Percentiles rank a stretch among this genome's conserved stretches.
phyloP scores from a whole-genome alignment of 2,113 vertebrate genomes.

The Triplophysa siluroides region DNA sequence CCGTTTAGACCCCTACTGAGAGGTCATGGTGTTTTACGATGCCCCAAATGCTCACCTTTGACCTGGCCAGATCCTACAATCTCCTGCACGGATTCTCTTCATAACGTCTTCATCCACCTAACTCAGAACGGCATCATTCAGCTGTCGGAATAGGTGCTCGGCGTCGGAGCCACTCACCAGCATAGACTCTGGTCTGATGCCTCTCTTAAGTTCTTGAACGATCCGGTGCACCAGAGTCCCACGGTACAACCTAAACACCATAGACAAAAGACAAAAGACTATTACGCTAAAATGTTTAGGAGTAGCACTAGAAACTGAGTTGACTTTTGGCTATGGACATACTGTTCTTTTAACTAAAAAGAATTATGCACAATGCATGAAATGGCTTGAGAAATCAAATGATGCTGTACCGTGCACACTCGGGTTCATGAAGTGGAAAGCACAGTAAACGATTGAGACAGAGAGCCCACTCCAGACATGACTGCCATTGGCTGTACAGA shows the following conservation, averaged over 20 bases:
- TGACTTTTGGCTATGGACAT: neutral
- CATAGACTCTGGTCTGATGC: no score
- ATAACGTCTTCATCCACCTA: no score
- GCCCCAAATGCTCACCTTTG: no score
- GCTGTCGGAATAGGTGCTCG: no score
- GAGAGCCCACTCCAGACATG: slow-evolving; percentile 77
- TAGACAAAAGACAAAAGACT: neutral
- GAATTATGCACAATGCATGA: neutral
- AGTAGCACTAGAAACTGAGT: neutral
- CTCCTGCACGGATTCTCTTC: no score
- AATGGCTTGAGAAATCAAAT: neutral
- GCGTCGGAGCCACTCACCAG: no score
- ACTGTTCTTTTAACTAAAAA: no score
- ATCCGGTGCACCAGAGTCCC: slow-evolving; percentile 80
- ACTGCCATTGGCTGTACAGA: slow-evolving; percentile 86
- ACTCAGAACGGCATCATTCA: no score
- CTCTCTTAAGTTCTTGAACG: slow-evolving; percentile 64
- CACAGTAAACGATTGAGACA: slow-evolving; percentile 83
- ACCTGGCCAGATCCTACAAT: no score
- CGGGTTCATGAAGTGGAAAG: slow-evolving; percentile 77
- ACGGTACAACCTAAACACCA: slow-evolving; percentile 73
- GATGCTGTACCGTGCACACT: slow-evolving; percentile 76
- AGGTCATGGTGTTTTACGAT: no score
- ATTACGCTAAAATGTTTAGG: neutral
- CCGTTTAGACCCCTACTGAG: no score